A percentile compares a stretch with the other conserved stretches of the same genome.
Evolutionary conservation across 2,888 invertebrate species (phyloP).

Genomic region (Agrilus biguttatus): DNA sequence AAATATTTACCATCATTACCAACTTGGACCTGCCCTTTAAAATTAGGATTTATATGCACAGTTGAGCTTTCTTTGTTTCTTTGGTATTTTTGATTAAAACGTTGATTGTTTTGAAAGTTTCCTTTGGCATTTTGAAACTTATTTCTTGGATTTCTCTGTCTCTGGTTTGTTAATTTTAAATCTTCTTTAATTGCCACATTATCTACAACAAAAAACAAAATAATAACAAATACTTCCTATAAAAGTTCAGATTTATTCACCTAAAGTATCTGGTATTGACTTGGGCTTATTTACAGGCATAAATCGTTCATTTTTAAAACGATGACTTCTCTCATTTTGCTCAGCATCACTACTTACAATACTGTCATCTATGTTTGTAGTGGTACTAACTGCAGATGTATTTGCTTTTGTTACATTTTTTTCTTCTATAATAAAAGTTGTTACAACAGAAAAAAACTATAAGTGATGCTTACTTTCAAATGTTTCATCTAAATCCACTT

Average conservation of each 20-base stretch:
- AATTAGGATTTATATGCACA: slow-evolving; percentile 54
- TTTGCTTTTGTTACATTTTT: slow-evolving; percentile 2
- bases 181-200: too few relatives aligned
- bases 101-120: background rate
- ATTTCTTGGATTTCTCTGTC: slow-evolving; percentile 1
- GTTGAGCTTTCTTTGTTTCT: slow-evolving; percentile 34
- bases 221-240: background rate
- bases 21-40: slow-evolving; percentile 44
- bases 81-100: slow-evolving; percentile 1
- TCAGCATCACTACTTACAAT: slow-evolving; percentile 9
- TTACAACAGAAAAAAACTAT: background rate
- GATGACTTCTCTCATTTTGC: slow-evolving; percentile 11
- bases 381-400: slow-evolving; percentile 3
- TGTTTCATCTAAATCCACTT: slow-evolving; percentile 1
- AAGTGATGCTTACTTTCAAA: too few relatives aligned
- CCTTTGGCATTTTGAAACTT: background rate
- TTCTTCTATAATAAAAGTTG: slow-evolving; percentile 1
- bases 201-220: too few relatives aligned
- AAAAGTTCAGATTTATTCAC: slow-evolving; percentile 4
- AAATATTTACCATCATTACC: slow-evolving; percentile 33
- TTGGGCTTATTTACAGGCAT: slow-evolving; percentile 6
- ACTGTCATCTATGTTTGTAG: slow-evolving; percentile 4
- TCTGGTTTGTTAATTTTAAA: background rate
- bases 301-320: slow-evolving; percentile 15
- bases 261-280: slow-evolving; percentile 11